Base-by-base conservation (phyloP, 2,113 vertebrate species). In the Semnopithecus entellus region DNA sequence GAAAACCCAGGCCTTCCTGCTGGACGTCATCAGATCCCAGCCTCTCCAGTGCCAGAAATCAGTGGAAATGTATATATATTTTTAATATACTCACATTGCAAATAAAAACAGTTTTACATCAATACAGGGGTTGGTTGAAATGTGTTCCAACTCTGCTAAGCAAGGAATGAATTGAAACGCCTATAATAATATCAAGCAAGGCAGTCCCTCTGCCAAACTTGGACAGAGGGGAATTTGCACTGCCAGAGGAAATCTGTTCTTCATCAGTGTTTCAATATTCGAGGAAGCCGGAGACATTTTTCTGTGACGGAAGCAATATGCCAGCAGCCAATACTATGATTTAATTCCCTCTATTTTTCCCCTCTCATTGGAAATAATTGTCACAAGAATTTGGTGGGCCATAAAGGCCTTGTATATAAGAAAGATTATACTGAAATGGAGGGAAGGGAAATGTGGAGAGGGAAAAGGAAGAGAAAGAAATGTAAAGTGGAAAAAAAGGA, bases 211-310 rank as follows among this genome's bases (percentile, higher is more conserved):
- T 75, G 75, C 93, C 96, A 97, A 84, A 9, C 76, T 86, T 80
- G 18, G 96, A 96, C 68, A 8, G 96, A 85, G 68, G 94, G 88
- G 85, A 97, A 96, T 97, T 97, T 75, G n/a, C 61, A 89, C 43
- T 97, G 96, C 95, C 97, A 97, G 95, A 84, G 91, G 97, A 98
- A 98, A 98, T 98, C 97, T 98, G 97, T 97, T 99, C 97, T 95
- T 98, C 97, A 97, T 98, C 96, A 98, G 83, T 6, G 2, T 76
- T 97, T 97, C 92, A 81, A 92, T 82, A 61, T 48, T 98, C 81
- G 80, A 97, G 94, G 6, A 88, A 98, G 96, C 66, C 6, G 82
- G 66, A 97, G 96, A 97, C 97, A 97, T 98, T 98, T 98, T 96
- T 98, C 87, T 97, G 80, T 20, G 13, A 98, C 88, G 95, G 95